phyloP scores from a whole-genome alignment of 2,113 vertebrate genomes.

The Corydoras sp. region DNA sequence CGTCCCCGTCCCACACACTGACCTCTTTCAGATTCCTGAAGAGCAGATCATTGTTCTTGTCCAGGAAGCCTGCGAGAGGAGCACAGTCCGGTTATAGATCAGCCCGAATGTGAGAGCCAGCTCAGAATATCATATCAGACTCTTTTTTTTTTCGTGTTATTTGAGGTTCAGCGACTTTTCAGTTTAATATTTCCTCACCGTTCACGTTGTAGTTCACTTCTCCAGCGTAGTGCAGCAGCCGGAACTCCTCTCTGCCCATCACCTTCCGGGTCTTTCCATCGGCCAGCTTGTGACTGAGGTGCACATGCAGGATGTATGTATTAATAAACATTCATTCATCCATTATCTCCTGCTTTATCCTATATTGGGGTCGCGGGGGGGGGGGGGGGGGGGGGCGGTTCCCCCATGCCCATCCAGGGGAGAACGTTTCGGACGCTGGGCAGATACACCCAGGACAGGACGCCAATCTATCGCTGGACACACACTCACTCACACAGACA shows the following conservation, averaged over 20 bases:
- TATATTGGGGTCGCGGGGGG: no score
- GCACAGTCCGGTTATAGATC: slow-evolving; percentile 17
- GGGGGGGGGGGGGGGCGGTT: no score
- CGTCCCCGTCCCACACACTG: slow-evolving; percentile 45
- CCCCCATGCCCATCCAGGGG: no score
- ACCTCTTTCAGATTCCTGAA: slow-evolving; percentile 98
- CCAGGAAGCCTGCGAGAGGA: slow-evolving; percentile 82
- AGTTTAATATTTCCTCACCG: slow-evolving; percentile 60
- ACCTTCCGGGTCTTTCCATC: slow-evolving; percentile 92
- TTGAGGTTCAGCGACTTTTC: not conserved
- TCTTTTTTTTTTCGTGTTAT: not conserved
- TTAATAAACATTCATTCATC: not conserved
- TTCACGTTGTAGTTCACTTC: slow-evolving; percentile 94
- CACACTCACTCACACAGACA: no score
- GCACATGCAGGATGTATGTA: not conserved
- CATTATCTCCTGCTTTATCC: no score
- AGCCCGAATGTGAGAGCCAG: not conserved
- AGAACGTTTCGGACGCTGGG: no score
- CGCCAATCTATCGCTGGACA: no score
- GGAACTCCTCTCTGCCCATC: slow-evolving; percentile 86
- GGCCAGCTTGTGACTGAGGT: slow-evolving; percentile 85
- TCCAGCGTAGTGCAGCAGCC: slow-evolving; percentile 89
- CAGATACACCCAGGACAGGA: no score
- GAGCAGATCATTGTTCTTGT: slow-evolving; percentile 98
- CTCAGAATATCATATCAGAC: not conserved